Evolutionary conservation across 2,888 invertebrate genomes (phyloP).

Genomic region (Steinernema hermaphroditum): DNA sequence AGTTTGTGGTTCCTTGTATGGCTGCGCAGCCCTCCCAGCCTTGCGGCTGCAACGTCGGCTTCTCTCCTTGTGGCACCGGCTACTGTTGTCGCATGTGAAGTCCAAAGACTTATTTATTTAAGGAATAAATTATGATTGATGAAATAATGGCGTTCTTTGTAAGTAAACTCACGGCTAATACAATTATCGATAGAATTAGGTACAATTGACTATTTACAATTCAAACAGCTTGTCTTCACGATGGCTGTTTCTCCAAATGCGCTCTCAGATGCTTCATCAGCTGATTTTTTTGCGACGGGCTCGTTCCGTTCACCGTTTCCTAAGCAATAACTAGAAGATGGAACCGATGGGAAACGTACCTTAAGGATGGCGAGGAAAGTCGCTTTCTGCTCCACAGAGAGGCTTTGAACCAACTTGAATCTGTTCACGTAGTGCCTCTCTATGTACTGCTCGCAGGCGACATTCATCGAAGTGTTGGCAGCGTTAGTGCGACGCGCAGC

Average conservation of each 20-base stretch:
- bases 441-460: not conserved
- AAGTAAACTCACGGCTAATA: too few relatives aligned
- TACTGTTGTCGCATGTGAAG: not conserved
- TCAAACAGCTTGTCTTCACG: too few relatives aligned
- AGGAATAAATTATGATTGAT: not conserved
- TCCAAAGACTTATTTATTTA: not conserved
- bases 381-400: not conserved
- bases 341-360: not conserved
- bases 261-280: not conserved
- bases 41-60: not conserved
- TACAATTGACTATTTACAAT: too few relatives aligned
- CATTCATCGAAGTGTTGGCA: not conserved
- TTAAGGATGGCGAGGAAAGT: not conserved
- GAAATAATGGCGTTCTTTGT: not conserved
- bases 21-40: not conserved
- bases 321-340: not conserved
- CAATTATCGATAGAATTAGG: too few relatives aligned
- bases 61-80: not conserved
- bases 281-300: not conserved
- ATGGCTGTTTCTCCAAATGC: not conserved
- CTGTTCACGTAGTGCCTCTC: conserved; percentile 2
- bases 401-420: not conserved
- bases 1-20: not conserved
- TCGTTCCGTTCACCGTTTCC: not conserved
- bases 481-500: not conserved